Evolutionary conservation across 1,140 invertebrate genomes (phyloP).

Genomic region (Lasioglossum albipes): DNA sequence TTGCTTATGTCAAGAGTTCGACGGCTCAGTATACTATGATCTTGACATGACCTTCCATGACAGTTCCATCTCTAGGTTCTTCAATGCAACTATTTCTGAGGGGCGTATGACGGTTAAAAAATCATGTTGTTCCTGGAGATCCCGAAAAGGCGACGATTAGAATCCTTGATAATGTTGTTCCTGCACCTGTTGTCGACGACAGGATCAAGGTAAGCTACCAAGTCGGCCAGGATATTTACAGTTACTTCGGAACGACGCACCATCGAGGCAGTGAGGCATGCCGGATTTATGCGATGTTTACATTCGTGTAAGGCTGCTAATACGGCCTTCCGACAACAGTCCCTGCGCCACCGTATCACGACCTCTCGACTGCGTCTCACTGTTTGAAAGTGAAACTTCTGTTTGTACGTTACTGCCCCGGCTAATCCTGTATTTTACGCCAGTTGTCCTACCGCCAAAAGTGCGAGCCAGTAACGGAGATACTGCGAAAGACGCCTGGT

Average conservation of each 20-base stretch:
- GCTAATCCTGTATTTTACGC: constrained; percentile 77
- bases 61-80: no score
- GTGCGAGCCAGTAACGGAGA: constrained; percentile 1
- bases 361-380: constrained; percentile 67
- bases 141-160: neutral
- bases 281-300: constrained; percentile 77
- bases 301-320: constrained; percentile 74
- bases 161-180: constrained; percentile 35
- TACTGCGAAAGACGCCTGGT: neutral
- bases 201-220: constrained; percentile 62
- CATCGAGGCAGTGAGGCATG: constrained; percentile 51
- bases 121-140: neutral
- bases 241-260: constrained; percentile 42
- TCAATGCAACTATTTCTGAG: neutral
- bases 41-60: no score
- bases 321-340: constrained; percentile 76
- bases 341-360: constrained; percentile 60
- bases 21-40: no score
- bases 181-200: constrained; percentile 53
- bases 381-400: constrained; percentile 78
- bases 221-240: constrained; percentile 63
- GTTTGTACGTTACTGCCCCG: constrained; percentile 75
- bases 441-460: constrained; percentile 38
- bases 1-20: no score
- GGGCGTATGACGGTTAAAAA: neutral